Evolutionary conservation across 2,113 vertebrate genomes (phyloP).

Genomic region (Brachyhypopomus gauderio): DNA sequence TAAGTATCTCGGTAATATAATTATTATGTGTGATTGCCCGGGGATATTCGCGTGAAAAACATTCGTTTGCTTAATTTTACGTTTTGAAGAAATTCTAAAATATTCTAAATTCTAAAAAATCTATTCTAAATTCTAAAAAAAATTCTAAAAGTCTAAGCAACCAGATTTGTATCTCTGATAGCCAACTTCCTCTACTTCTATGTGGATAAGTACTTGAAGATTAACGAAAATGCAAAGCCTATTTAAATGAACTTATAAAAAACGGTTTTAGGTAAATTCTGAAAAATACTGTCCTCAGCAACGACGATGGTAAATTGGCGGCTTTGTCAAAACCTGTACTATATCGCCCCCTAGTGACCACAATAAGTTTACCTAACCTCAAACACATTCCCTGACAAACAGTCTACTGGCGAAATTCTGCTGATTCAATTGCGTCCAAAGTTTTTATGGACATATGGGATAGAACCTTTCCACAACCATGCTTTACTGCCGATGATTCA

Average conservation of each 20-base stretch:
- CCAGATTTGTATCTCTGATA: no score
- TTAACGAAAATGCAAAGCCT: background rate
- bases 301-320: background rate
- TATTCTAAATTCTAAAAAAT: no score
- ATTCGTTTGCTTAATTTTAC: no score
- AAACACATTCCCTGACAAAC: background rate
- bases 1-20: no score
- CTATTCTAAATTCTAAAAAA: no score
- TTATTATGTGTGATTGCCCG: no score
- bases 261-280: background rate
- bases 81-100: no score
- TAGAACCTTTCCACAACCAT: slow-evolving; percentile 1
- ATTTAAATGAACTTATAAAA: background rate
- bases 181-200: no score
- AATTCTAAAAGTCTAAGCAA: no score
- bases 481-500: slow-evolving; percentile 27
- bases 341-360: slow-evolving; percentile 69
- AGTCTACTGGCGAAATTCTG: background rate
- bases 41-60: no score
- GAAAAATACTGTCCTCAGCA: background rate
- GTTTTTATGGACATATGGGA: slow-evolving; percentile 4
- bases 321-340: slow-evolving; percentile 52
- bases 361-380: background rate
- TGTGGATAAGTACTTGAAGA: no score
- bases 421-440: slow-evolving; percentile 28